phyloP scores from a whole-genome alignment of 1,140 invertebrate genomes.

The Panonychus citri region DNA sequence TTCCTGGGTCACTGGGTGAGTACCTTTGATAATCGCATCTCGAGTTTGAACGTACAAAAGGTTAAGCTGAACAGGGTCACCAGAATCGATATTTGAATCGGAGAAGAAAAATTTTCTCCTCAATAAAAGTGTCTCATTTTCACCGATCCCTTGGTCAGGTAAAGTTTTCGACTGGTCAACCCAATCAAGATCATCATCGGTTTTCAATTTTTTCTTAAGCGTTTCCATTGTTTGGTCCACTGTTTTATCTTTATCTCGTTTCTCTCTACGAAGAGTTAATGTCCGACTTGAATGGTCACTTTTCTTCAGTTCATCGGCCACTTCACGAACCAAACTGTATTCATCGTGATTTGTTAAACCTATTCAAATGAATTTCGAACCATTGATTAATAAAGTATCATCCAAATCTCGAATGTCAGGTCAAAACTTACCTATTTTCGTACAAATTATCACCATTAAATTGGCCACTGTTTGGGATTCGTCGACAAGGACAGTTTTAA shows the following conservation, averaged over 20 bases:
- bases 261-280: slow-evolving; percentile 52
- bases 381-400: slow-evolving; percentile 1
- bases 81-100: slow-evolving; percentile 93
- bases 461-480: slow-evolving; percentile 89
- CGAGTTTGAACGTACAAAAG: slow-evolving; percentile 83
- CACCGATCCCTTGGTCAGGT: slow-evolving; percentile 84
- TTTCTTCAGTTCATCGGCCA: slow-evolving; percentile 41
- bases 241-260: slow-evolving; percentile 48
- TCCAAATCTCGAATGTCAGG: neutral
- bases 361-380: slow-evolving; percentile 13
- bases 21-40: slow-evolving; percentile 91
- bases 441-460: slow-evolving; percentile 95
- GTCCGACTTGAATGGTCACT: slow-evolving; percentile 46
- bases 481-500: slow-evolving; percentile 90
- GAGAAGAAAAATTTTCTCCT: slow-evolving; percentile 94
- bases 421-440: slow-evolving; percentile 57
- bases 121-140: slow-evolving; percentile 68
- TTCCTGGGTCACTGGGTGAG: slow-evolving; percentile 94
- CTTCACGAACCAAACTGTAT: slow-evolving; percentile 78
- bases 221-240: slow-evolving; percentile 87
- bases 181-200: slow-evolving; percentile 98
- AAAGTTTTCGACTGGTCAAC: slow-evolving; percentile 90
- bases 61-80: slow-evolving; percentile 93
- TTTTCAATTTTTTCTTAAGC: slow-evolving; percentile 84
- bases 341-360: slow-evolving; percentile 97